Percentiles rank a stretch among this genome's conserved stretches.
phyloP scores from a whole-genome alignment of 2,113 vertebrate species.

The Pyxicephalus adspersus region DNA sequence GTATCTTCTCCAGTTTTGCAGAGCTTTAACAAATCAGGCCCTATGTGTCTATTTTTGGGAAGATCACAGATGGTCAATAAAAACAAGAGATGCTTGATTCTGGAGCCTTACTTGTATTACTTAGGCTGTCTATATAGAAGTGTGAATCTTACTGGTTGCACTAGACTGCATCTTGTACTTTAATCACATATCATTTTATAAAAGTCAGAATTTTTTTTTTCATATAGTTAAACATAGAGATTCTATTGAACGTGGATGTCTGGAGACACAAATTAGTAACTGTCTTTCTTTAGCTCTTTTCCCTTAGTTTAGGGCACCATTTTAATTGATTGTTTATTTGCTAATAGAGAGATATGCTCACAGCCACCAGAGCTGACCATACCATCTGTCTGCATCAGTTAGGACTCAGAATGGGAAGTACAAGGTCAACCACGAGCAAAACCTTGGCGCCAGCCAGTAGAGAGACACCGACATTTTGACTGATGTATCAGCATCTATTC shows the following conservation, averaged over 20 bases:
- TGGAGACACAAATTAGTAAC: slow-evolving; percentile 9
- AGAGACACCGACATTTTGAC: background rate
- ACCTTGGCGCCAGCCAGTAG: background rate
- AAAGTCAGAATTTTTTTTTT: too few species aligned
- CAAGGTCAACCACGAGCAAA: slow-evolving; percentile 49
- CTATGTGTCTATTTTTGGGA: too few species aligned
- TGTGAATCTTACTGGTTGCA: too few species aligned
- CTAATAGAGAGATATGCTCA: background rate
- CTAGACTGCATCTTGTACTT: too few species aligned
- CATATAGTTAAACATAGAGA: background rate
- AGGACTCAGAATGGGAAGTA: background rate
- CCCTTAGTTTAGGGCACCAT: background rate
- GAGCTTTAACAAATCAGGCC: too few species aligned
- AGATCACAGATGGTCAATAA: too few species aligned
- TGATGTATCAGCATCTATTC: slow-evolving; percentile 49
- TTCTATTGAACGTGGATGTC: background rate
- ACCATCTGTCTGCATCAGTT: slow-evolving; percentile 18
- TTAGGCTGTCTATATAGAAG: too few species aligned
- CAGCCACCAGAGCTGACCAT: slow-evolving; percentile 3
- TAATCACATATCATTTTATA: too few species aligned
- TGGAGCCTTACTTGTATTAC: too few species aligned
- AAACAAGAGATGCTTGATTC: too few species aligned
- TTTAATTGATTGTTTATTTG: slow-evolving; percentile 27
- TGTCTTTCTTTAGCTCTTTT: slow-evolving; percentile 19
- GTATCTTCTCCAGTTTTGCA: too few species aligned